phyloP scores from a whole-genome alignment of 2,113 vertebrate genomes.

The Hippolais icterina region DNA sequence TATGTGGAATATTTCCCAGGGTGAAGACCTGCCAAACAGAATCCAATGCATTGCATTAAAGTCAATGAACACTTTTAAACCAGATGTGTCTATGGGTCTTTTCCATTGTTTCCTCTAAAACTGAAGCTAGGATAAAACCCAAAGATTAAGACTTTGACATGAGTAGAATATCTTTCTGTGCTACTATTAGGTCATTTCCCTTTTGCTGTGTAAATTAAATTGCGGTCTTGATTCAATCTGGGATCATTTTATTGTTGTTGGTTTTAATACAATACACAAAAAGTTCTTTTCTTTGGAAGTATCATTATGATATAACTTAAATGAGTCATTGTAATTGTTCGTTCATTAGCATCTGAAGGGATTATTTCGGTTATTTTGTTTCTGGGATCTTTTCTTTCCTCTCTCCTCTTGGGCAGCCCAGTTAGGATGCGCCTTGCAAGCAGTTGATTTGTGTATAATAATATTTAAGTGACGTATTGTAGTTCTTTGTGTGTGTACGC shows the following conservation, averaged over 20 bases:
- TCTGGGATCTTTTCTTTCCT: conserved; percentile 11
- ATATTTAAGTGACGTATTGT: conserved; percentile 16
- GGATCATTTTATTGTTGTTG: conserved; percentile 38
- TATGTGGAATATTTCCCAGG: conserved; percentile 70
- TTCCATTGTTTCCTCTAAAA: conserved; percentile 53
- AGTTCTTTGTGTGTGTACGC: background rate
- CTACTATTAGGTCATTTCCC: conserved; percentile 66
- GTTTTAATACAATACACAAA: conserved; percentile 45
- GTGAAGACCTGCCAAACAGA: conserved; percentile 70
- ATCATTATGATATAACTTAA: conserved; percentile 39
- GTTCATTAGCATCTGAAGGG: background rate
- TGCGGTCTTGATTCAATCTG: conserved; percentile 56
- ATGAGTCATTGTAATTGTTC: conserved; percentile 28
- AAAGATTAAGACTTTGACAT: conserved; percentile 57
- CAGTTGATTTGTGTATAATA: conserved; percentile 36
- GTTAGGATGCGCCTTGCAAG: background rate
- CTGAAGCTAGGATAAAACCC: conserved; percentile 31
- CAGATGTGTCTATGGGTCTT: conserved; percentile 80
- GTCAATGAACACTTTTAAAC: conserved; percentile 74
- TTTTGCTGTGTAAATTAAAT: conserved; percentile 61
- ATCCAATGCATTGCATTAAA: conserved; percentile 65
- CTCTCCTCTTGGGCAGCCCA: background rate
- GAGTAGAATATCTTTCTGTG: conserved; percentile 30
- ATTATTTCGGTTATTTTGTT: background rate
- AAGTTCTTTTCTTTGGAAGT: conserved; percentile 44